These are phyloP conservation scores for Hylyphantes graminicola DNA, from an alignment of 1,140 invertebrate species.

Conservation along the genomic window DNA sequence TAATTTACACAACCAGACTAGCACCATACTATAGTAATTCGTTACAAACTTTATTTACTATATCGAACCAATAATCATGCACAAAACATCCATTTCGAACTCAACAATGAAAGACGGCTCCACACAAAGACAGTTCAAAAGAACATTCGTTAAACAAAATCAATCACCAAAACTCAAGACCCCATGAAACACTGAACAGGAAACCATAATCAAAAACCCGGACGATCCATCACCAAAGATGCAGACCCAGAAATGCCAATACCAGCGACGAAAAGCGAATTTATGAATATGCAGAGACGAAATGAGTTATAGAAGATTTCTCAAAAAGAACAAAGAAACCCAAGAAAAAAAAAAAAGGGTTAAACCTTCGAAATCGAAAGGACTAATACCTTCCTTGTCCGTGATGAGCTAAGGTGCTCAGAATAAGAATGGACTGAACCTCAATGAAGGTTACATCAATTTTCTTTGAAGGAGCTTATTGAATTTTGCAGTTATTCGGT, in stretches of 20 bases:
- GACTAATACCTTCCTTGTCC: too few relatives aligned
- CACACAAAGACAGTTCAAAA: not conserved
- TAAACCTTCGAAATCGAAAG: too few relatives aligned
- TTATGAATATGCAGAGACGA: slow-evolving; percentile 36
- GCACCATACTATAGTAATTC: too few relatives aligned
- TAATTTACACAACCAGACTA: too few relatives aligned
- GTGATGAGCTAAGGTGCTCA: too few relatives aligned
- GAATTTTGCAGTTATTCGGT: too few relatives aligned
- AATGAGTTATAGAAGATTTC: slow-evolving; percentile 15
- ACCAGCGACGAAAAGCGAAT: slow-evolving; percentile 22
- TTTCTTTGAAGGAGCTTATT: too few relatives aligned
- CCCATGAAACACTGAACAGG: too few relatives aligned
- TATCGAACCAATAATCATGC: not conserved
- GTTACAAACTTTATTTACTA: too few relatives aligned
- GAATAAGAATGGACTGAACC: too few relatives aligned
- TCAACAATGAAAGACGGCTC: not conserved
- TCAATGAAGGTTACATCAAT: too few relatives aligned
- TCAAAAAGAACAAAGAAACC: not conserved
- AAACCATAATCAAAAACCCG: not conserved
- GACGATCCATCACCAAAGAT: not conserved
- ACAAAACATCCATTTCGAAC: not conserved
- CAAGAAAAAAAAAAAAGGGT: not conserved
- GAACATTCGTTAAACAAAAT: not conserved
- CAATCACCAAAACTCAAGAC: too few relatives aligned
- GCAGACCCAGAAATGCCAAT: slow-evolving; percentile 29